A percentile compares a stretch with the other conserved stretches of the same genome.
These are phyloP conservation scores for Champsocephalus gunnari DNA, from an alignment of 2,797 vertebrate species.

Conservation along the genomic window DNA sequence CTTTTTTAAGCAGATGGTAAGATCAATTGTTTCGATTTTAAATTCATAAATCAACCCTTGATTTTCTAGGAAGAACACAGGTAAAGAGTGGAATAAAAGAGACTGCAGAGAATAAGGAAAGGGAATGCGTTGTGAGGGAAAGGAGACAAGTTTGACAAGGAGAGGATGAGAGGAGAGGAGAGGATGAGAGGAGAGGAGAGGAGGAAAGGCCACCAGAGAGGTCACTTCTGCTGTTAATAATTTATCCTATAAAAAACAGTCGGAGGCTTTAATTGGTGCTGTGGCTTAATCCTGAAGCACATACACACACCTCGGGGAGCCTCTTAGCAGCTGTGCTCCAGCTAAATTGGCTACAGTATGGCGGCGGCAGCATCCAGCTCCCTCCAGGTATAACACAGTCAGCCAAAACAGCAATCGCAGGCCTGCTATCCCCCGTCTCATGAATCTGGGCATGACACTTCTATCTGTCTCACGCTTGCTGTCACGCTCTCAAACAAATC, in stretches of 20 bases:
- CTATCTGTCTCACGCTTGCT: slow-evolving; percentile 63
- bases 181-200: slow-evolving; percentile 41
- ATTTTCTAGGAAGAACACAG: slow-evolving; percentile 26
- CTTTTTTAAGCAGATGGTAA: slow-evolving; percentile 5
- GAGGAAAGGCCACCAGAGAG: slow-evolving; percentile 78
- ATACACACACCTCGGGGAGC: slow-evolving; percentile 71
- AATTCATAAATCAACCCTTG: neutral
- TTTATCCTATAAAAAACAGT: slow-evolving; percentile 83
- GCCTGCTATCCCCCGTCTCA: slow-evolving; percentile 69
- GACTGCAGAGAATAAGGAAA: slow-evolving; percentile 10
- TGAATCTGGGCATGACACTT: slow-evolving; percentile 74
- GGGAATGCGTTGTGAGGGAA: slow-evolving; percentile 1
- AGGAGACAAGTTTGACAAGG: slow-evolving; percentile 23
- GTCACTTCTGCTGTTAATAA: slow-evolving; percentile 85
- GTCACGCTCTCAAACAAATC: slow-evolving; percentile 72
- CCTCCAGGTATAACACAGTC: slow-evolving; percentile 77
- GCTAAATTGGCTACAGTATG: slow-evolving; percentile 78
- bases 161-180: slow-evolving; percentile 11
- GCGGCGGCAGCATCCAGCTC: slow-evolving; percentile 57
- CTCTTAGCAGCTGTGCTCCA: slow-evolving; percentile 81
- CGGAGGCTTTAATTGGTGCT: slow-evolving; percentile 83
- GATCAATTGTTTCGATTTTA: neutral
- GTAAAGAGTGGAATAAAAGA: slow-evolving; percentile 31
- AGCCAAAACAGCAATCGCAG: slow-evolving; percentile 70
- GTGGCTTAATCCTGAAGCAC: slow-evolving; percentile 79